Base-by-base conservation (phyloP, 2,113 vertebrate species). In the Gracilinanus agilis region DNA sequence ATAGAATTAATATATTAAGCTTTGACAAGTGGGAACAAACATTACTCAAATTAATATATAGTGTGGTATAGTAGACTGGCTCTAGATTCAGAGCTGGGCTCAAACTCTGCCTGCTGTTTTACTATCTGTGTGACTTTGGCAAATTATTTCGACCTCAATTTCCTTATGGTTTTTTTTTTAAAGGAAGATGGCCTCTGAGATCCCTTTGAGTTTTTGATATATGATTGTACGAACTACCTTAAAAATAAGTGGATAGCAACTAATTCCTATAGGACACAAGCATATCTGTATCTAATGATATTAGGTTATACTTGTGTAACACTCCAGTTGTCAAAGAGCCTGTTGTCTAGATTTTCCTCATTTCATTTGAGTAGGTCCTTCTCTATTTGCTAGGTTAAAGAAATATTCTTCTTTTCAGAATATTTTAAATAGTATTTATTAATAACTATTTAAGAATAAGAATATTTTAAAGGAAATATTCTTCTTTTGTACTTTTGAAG, bases 1-100 rank as follows among this genome's bases (percentile, higher is more conserved):
- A 94, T 0, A 96, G 3, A 83, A 93, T 55, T 8, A 95, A 54
- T 23, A 93, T 90, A 95, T 91, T 44, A 93, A 92, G 55, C 2
- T 94, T 92, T 89, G 44, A 44, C 96, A 25, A 90, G 94, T 5
- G 56, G 0, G 67, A 91, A 93, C 29, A 83, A 83, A 83, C 67
- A 83, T 40, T 40, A 23, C 19, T 83, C 16, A 83, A 83, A 83
- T 83, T 83, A 83, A 83, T 11, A 40, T 7, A n/a, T 40, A 83
- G 34, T n/a, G 34, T 13, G 13, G 16, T 83, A 83, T 19, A 75
- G 13, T 40, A 27, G n/a, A 83, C 11, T 40, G n/a, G 16, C 19
- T 83, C 67, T 83, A 40, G 13, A 83, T 83, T 83, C n/a, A 83
- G 67, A 83, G 16, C n/a, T 83, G 67, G 67, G n/a, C n/a, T 83